Percentiles rank a stretch among this genome's conserved stretches.
These are phyloP conservation scores for Nephrotoma appendiculata DNA, from an alignment of 2,888 invertebrate genomes.

Conservation along the genomic window DNA sequence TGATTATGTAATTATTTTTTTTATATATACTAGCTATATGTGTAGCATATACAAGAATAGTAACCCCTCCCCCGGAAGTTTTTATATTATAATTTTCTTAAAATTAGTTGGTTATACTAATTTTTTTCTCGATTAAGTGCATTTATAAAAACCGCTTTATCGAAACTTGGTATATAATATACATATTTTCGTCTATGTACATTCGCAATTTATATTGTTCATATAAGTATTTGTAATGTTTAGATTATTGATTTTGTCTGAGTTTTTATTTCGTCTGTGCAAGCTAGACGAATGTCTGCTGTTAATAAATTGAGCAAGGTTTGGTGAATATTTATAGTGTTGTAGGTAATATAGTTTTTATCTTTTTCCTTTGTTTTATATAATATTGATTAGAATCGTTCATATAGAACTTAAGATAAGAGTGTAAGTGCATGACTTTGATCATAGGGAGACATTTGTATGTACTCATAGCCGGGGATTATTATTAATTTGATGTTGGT, in stretches of 20 bases:
- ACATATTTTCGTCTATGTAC: background rate
- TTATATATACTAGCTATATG: background rate
- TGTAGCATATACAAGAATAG: background rate
- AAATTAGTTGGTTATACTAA: background rate
- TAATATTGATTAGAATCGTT: no score
- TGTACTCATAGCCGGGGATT: no score
- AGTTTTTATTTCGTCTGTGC: background rate
- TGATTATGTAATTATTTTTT: background rate
- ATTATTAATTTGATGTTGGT: no score
- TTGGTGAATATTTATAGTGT: background rate
- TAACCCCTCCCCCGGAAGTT: background rate
- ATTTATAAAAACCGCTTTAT: background rate
- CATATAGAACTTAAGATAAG: no score
- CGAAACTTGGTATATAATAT: background rate
- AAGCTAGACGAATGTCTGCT: slow-evolving; percentile 2
- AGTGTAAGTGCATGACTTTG: no score
- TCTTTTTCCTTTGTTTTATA: no score
- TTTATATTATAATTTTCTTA: background rate
- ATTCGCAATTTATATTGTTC: background rate
- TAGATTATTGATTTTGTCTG: slow-evolving; percentile 4
- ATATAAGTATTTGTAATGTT: background rate
- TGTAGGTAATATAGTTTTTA: no score
- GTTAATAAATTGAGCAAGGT: background rate
- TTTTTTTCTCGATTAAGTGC: background rate
- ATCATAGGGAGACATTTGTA: no score